Conservation (phyloP, 2,113 vertebrate genomes). For the Dasyprocta punctata region DNA sequence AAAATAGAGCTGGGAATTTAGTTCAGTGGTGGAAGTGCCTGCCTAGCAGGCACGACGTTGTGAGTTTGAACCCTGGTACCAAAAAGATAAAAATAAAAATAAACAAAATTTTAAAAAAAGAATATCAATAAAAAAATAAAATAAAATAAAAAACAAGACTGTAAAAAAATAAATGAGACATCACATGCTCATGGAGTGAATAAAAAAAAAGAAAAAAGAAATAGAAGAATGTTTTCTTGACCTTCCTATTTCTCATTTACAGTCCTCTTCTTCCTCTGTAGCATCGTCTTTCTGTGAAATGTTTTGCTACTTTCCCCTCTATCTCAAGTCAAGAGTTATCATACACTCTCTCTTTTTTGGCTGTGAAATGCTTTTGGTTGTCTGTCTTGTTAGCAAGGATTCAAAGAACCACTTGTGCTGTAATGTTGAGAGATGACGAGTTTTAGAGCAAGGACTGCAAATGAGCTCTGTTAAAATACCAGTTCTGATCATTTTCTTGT, state of each 20-base stretch:
- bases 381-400: neutral
- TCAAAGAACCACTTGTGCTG: neutral
- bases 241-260: neutral
- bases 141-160: too few relatives aligned
- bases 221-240: neutral
- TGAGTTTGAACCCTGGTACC: too few relatives aligned
- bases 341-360: neutral
- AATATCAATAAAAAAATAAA: too few relatives aligned
- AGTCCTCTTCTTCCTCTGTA: neutral
- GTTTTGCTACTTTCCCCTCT: neutral
- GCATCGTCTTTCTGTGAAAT: neutral
- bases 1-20: too few relatives aligned
- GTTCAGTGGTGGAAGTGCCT: too few relatives aligned
- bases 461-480: neutral
- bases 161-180: neutral
- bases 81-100: too few relatives aligned
- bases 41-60: too few relatives aligned
- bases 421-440: neutral
- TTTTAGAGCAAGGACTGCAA: conserved; percentile 1
- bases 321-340: neutral
- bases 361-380: neutral
- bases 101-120: too few relatives aligned
- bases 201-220: neutral
- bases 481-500: neutral
- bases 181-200: neutral